These are phyloP conservation scores for Agelastica alni DNA, from an alignment of 2,888 invertebrate genomes.

Conservation along the genomic window DNA sequence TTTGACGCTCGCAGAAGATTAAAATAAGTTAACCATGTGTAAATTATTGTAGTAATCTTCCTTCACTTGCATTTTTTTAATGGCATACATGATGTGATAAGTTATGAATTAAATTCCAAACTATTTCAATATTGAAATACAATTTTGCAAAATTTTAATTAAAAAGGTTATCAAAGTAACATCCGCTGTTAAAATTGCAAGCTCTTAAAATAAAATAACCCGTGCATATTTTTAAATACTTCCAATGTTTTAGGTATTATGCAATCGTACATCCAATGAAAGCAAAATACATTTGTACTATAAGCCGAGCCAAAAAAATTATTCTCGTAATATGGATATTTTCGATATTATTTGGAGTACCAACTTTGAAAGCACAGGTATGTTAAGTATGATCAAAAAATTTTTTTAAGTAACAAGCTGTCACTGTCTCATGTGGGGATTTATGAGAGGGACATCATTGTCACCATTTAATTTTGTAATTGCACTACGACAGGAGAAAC, in stretches of 20 bases:
- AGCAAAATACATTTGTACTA: conserved; percentile 70
- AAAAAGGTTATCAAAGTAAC: conserved; percentile 17
- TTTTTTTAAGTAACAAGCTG: no score
- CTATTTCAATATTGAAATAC: no score
- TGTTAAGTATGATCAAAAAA: conserved; percentile 32
- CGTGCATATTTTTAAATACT: conserved; percentile 7
- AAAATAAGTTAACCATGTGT: no score
- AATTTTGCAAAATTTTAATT: conserved; percentile 1
- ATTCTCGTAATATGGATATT: conserved; percentile 65
- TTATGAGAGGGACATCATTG: no score
- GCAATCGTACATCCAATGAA: conserved; percentile 73
- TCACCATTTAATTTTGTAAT: no score
- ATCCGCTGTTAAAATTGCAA: conserved; percentile 6
- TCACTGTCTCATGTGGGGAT: no score
- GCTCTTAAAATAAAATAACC: not conserved
- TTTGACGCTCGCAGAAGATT: no score
- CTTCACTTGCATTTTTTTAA: no score
- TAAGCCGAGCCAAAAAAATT: conserved; percentile 66
- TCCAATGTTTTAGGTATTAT: conserved; percentile 68
- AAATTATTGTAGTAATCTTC: no score
- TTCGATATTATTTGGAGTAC: conserved; percentile 65
- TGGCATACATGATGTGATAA: no score
- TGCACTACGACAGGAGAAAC: no score
- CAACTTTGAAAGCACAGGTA: conserved; percentile 67
- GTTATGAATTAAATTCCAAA: no score